phyloP scores from a whole-genome alignment of 2,113 vertebrate genomes.

The Indicator maculatus region DNA sequence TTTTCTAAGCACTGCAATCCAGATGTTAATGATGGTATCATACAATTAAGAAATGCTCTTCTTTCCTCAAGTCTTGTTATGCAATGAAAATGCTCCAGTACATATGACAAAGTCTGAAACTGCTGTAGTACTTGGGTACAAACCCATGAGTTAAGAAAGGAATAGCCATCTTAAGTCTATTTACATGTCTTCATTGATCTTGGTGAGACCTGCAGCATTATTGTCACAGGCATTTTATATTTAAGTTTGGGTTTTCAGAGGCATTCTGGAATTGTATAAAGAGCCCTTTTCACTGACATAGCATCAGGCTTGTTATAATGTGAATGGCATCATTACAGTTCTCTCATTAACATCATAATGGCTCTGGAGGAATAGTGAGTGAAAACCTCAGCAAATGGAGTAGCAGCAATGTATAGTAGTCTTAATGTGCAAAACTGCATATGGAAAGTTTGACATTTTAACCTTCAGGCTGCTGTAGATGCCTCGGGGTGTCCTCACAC shows the following conservation, averaged over 20 bases:
- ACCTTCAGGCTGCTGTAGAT: slow-evolving; percentile 55
- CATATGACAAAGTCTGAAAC: neutral
- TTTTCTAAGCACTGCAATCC: neutral
- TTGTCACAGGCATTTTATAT: slow-evolving; percentile 45
- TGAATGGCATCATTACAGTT: slow-evolving; percentile 73
- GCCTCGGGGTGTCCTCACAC: slow-evolving; percentile 38
- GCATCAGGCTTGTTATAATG: slow-evolving; percentile 58
- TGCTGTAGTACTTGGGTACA: neutral
- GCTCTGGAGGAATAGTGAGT: slow-evolving; percentile 53
- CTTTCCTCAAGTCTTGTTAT: neutral
- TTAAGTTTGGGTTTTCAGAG: slow-evolving; percentile 52
- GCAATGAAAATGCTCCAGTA: neutral
- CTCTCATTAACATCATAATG: slow-evolving; percentile 72
- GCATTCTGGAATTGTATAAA: slow-evolving; percentile 62
- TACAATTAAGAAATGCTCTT: neutral
- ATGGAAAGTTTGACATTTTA: slow-evolving; percentile 49
- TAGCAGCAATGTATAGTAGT: slow-evolving; percentile 30
- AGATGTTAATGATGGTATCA: slow-evolving; percentile 5
- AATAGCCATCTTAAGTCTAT: neutral
- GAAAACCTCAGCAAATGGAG: slow-evolving; percentile 60
- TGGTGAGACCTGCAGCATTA: slow-evolving; percentile 4
- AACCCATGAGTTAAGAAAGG: neutral
- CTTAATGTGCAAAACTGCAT: slow-evolving; percentile 10
- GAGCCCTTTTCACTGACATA: slow-evolving; percentile 61
- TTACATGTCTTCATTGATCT: neutral